These are phyloP conservation scores for Chaenogobius annularis DNA, from an alignment of 2,113 vertebrate genomes.

Conservation along the genomic window DNA sequence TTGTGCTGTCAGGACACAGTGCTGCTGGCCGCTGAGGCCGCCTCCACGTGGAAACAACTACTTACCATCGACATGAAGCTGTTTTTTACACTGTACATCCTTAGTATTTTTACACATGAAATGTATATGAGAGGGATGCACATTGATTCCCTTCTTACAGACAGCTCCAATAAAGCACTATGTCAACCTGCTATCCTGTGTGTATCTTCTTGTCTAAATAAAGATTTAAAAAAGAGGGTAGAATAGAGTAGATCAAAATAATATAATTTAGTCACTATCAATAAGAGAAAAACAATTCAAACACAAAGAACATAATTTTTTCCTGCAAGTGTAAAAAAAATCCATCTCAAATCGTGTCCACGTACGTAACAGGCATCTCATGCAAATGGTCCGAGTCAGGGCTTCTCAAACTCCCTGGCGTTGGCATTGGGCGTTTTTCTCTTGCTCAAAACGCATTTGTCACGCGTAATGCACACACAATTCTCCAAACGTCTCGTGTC, in stretches of 20 bases:
- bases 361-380: neutral
- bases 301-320: neutral
- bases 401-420: too few relatives aligned
- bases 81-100: slow-evolving; percentile 98
- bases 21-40: slow-evolving; percentile 81
- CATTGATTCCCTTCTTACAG: slow-evolving; percentile 96
- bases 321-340: neutral
- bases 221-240: neutral
- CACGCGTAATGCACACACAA: too few relatives aligned
- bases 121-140: slow-evolving; percentile 93
- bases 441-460: too few relatives aligned
- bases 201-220: slow-evolving; percentile 48
- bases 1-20: slow-evolving; percentile 54
- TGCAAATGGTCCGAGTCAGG: neutral
- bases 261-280: neutral
- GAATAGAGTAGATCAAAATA: neutral
- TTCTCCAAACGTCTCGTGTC: too few relatives aligned
- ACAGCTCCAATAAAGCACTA: slow-evolving; percentile 98
- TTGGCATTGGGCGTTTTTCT: too few relatives aligned
- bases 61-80: slow-evolving; percentile 84
- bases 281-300: neutral
- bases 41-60: slow-evolving; percentile 84
- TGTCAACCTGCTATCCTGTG: slow-evolving; percentile 86
- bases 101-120: slow-evolving; percentile 96
- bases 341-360: neutral